Evolutionary conservation across 2,113 vertebrate species (phyloP), one percentile per base, ranked within the genome.

Genomic region (Mus pahari): DNA sequence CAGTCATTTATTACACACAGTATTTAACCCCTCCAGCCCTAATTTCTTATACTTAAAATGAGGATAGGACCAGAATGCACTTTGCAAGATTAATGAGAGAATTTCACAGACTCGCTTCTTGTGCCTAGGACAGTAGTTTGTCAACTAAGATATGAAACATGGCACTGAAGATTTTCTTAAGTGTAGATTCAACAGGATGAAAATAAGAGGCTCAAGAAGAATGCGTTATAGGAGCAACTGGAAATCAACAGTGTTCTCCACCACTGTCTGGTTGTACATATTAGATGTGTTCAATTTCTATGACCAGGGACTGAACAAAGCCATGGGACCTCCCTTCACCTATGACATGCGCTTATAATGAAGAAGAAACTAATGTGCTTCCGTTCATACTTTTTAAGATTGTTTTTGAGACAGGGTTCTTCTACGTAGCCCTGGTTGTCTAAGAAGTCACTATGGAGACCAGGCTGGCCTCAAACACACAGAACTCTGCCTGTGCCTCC

Each of bases 71-170:
- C 16, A 79, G n/a, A 60, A n/a, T 36, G 36, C 93, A 71, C 7
- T 42, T 94, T 53, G 74, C 22, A 79, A 39, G 16, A 73, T 33
- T 74, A 58, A 36, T 81, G 45, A 84, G 60, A 92, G 79, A 91
- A 95, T 84, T 90, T 95, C 64, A 45, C 39, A 48, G 94, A 42
- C 66, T 75, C 68, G 60, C 90, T 92, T 95, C 83, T 82, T 20
- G 0, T 60, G 74, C 88, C 64, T 92, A 71, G 71, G 11, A 94
- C 12, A 84, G 33, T 50, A 94, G 86, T 90, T 95, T 78, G 0
- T 79, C 64, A 91, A 31, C 36, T 58, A 26, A 89, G 89, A 91
- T 94, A 92, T 45, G 42, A 93, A 92, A 78, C 58, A 48, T 5
- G 92, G 48, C 48, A 48, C 7, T 48, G 48, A 48, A 48, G 33